These are phyloP conservation scores for Sorex maritimensis DNA, from an alignment of 2,797 vertebrate genomes.

Conservation along the genomic window DNA sequence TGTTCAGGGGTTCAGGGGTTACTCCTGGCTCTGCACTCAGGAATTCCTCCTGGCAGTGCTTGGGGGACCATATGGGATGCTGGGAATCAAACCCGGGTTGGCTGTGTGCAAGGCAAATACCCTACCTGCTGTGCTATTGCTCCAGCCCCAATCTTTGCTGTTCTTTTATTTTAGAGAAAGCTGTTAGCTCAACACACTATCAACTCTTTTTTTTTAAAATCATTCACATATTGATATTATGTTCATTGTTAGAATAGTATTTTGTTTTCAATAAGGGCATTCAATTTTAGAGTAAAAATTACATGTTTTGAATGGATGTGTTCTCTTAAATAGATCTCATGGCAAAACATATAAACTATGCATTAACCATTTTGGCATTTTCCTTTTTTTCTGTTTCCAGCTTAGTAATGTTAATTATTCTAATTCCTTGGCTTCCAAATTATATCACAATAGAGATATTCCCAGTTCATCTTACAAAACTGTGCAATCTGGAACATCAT, in stretches of 20 bases:
- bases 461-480: slow-evolving; percentile 74
- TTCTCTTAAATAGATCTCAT: slow-evolving; percentile 38
- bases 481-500: slow-evolving; percentile 72
- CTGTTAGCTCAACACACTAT: neutral
- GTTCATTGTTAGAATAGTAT: neutral
- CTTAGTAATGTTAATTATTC: slow-evolving; percentile 83
- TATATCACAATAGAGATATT: slow-evolving; percentile 69
- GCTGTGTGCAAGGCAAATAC: no score
- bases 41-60: no score
- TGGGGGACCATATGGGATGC: no score
- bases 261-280: slow-evolving; percentile 48
- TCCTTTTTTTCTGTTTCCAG: slow-evolving; percentile 88
- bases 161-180: neutral
- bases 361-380: slow-evolving; percentile 83
- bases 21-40: no score
- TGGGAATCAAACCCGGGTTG: no score
- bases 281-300: slow-evolving; percentile 21
- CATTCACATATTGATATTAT: slow-evolving; percentile 7
- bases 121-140: no score
- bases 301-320: neutral
- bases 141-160: neutral
- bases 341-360: slow-evolving; percentile 48
- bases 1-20: no score
- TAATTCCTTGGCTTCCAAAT: slow-evolving; percentile 85
- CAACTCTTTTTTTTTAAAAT: slow-evolving; percentile 9